A percentile compares a stretch with the other conserved stretches of the same genome.
Evolutionary conservation across 1,140 invertebrate genomes (phyloP).

Genomic region (Portunus trituberculatus): DNA sequence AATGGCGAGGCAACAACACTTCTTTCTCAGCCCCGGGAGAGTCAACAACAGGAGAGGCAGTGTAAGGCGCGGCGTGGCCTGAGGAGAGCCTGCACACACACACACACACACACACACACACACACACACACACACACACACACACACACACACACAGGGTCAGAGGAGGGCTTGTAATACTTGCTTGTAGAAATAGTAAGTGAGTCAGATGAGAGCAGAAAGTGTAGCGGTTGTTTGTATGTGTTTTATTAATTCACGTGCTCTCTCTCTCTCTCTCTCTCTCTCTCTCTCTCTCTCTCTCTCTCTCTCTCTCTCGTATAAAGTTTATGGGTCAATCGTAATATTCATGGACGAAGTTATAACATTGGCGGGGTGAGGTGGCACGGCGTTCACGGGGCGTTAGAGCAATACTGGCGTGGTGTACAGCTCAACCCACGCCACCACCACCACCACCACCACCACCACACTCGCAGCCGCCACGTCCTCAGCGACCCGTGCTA

Average conservation of each 20-base stretch:
- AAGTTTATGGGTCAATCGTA: background rate
- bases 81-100: background rate
- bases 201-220: no score
- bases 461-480: background rate
- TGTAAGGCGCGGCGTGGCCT: no score
- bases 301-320: background rate
- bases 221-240: no score
- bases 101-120: background rate
- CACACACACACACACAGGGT: background rate
- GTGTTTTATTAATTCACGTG: background rate
- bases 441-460: background rate
- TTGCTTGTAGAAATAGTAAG: no score
- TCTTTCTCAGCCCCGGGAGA: no score
- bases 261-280: conserved; percentile 29
- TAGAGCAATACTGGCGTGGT: no score
- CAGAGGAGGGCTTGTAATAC: no score
- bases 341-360: no score
- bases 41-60: no score
- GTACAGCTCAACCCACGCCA: background rate
- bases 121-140: background rate
- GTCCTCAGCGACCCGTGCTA: background rate
- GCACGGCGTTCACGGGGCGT: no score
- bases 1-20: no score
- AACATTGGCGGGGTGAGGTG: no score
- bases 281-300: conserved; percentile 29